Base-by-base conservation (phyloP, 2,797 vertebrate genomes). In the Philypnodon macrostomus region DNA sequence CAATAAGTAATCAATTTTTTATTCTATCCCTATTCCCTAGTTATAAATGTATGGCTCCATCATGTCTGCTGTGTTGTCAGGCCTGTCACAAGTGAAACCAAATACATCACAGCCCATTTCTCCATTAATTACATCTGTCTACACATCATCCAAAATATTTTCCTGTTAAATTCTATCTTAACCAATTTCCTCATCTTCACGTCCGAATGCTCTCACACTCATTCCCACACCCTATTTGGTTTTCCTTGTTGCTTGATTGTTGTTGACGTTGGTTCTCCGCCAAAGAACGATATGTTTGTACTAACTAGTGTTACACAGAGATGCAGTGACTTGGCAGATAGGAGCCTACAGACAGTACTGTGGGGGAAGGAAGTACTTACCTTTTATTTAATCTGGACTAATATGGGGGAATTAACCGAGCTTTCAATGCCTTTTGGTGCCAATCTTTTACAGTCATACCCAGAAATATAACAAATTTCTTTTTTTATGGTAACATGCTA, bases 251-350 rank as follows among this genome's bases (percentile, higher is more conserved):
- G 60, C 63, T 64, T 46, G 30, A 48, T 56, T 61, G 53, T 40
- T 84, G 76, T 81, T 80, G 68, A 73, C 27, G 14, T 67, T 80
- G 79, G 65, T 57, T 14, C 12, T 35, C 29, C 16, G 69, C 79
- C 75, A 85, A 23, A 56, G 23, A 58, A 36, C 3, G 34, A 70
- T 67, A 44, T 58, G 36, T 50, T 26, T 52, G 58, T 24, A 55
- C 53, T 58, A 64, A 45, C 62, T 64, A n/a, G 47, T 37, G 62
- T 47, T 37, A 37, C 44, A 47, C 24, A 21, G 45, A 65, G 59
- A 52, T 15, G 1, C 21, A 10, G 27, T 12, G 27, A 47, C 37
- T 45, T 17, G 33, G 41, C 41, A 60, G 50, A 55, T 40, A n/a
- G n/a, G n/a, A n/a, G n/a, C 40, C 31, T 34, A 17, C 17, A 47